phyloP scores from a whole-genome alignment of 2,113 vertebrate genomes.

The Paradoxurus hermaphroditus region DNA sequence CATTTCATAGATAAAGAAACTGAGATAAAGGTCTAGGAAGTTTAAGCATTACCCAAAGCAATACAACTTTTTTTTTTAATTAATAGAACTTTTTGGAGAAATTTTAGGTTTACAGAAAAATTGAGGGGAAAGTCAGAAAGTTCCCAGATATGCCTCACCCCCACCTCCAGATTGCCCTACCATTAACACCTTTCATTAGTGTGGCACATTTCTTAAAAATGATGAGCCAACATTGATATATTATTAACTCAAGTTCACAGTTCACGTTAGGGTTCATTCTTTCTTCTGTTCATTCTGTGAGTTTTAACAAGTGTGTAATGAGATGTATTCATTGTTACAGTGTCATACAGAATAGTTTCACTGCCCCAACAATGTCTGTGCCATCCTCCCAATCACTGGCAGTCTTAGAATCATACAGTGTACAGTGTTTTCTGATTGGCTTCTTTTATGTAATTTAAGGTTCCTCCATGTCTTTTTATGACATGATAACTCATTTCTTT shows the following conservation, averaged over 20 bases:
- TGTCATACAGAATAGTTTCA: background rate
- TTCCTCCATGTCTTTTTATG: background rate
- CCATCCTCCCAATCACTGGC: background rate
- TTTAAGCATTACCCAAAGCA: background rate
- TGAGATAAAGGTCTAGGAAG: background rate
- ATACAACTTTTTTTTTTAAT: background rate
- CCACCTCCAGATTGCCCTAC: background rate
- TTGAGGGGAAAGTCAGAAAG: background rate
- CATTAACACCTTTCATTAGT: background rate
- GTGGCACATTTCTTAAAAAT: background rate
- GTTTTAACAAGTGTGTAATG: too few species aligned
- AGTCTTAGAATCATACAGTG: background rate
- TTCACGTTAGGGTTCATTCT: background rate
- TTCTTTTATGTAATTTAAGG: background rate
- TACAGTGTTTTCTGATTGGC: background rate
- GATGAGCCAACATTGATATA: background rate
- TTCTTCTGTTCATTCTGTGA: background rate
- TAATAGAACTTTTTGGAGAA: background rate
- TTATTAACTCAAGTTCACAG: background rate
- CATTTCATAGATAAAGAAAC: background rate
- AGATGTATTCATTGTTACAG: accelerated
- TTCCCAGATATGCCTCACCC: background rate
- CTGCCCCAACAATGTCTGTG: background rate
- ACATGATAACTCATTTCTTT: background rate
- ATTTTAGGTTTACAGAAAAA: background rate